Percentiles rank a stretch among this genome's conserved stretches.
phyloP scores from a whole-genome alignment of 2,888 invertebrate genomes.

The Germaria angustata region DNA sequence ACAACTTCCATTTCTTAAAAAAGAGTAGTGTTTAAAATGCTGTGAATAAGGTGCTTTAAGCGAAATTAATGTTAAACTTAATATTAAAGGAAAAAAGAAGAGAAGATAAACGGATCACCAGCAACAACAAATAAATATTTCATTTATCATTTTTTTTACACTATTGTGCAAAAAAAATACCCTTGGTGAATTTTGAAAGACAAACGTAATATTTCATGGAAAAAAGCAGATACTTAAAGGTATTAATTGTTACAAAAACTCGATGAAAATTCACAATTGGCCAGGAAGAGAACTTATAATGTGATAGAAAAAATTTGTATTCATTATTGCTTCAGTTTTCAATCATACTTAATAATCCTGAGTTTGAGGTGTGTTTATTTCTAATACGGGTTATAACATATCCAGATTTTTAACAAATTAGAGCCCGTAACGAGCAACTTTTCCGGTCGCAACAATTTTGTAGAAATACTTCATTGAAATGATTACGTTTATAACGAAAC shows the following conservation, averaged over 20 bases:
- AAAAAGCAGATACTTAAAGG: constrained; percentile 31
- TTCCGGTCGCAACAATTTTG: too few species aligned
- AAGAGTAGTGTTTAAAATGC: constrained; percentile 63
- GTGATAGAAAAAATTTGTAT: neutral
- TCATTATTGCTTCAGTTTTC: too few species aligned
- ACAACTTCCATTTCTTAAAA: constrained; percentile 3
- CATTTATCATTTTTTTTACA: constrained; percentile 6
- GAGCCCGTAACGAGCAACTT: too few species aligned
- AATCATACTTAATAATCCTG: too few species aligned
- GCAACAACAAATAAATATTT: neutral
- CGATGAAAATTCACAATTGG: neutral
- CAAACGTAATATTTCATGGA: neutral
- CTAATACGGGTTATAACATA: too few species aligned
- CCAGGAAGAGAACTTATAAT: neutral
- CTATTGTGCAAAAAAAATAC: constrained; percentile 15
- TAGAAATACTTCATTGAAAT: too few species aligned
- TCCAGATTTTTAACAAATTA: too few species aligned
- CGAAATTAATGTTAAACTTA: constrained; percentile 59
- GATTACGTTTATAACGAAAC: too few species aligned
- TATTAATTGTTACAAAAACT: neutral
- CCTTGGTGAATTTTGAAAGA: neutral
- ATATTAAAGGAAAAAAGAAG: constrained; percentile 37
- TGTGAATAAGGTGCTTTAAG: constrained; percentile 66
- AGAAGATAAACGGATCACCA: neutral
- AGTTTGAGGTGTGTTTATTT: too few species aligned